These are phyloP conservation scores for Nemotelus nigrinus DNA, from an alignment of 2,888 invertebrate genomes.

Conservation along the genomic window DNA sequence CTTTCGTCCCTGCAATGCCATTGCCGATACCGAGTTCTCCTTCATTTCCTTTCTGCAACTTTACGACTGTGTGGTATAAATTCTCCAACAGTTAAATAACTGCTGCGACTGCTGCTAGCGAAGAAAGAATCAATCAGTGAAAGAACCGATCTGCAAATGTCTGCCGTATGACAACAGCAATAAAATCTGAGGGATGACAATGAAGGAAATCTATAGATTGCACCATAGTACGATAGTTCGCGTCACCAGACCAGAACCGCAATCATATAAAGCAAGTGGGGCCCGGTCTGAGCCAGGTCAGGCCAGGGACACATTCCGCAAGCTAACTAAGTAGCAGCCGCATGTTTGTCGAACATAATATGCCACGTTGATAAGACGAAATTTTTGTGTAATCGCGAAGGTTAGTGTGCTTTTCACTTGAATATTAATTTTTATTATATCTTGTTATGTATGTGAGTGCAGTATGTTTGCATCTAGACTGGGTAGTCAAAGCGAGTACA, in stretches of 20 bases:
- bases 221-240: slow-evolving; percentile 8
- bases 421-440: slow-evolving; percentile 3
- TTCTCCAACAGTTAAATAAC: background rate
- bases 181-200: background rate
- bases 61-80: background rate
- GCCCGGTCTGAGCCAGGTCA: slow-evolving; percentile 31
- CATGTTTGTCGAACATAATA: slow-evolving; percentile 22
- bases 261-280: background rate
- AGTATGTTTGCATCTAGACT: background rate
- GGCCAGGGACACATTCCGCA: background rate
- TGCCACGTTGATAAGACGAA: slow-evolving; percentile 31
- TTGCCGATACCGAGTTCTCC: slow-evolving; percentile 13
- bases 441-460: background rate
- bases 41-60: background rate
- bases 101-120: background rate
- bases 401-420: slow-evolving; percentile 27
- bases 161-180: background rate
- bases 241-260: slow-evolving; percentile 34
- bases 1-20: slow-evolving; percentile 29
- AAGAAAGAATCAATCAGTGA: slow-evolving; percentile 36
- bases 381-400: slow-evolving; percentile 26
- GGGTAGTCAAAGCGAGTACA: background rate
- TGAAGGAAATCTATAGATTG: background rate
- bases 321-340: background rate
- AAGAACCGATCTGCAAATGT: background rate